phyloP scores from a whole-genome alignment of 1,140 invertebrate species.

The Drosophila serrata region DNA sequence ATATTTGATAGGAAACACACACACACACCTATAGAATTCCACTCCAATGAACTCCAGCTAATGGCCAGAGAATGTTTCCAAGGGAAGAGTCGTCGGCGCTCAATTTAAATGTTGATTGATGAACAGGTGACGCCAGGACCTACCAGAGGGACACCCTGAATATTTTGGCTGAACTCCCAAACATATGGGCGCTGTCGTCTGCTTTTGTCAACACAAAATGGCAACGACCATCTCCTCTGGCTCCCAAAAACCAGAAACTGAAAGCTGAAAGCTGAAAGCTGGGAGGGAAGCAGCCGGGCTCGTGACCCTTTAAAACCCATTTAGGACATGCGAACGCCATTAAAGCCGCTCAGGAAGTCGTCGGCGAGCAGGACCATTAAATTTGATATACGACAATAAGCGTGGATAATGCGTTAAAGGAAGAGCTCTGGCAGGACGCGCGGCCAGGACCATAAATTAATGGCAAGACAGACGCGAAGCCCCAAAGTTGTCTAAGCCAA shows the following conservation, averaged over 20 bases:
- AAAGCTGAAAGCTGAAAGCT: too few relatives aligned
- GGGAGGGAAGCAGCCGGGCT: neutral
- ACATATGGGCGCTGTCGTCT: constrained; percentile 30
- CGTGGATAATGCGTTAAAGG: constrained; percentile 67
- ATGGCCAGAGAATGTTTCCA: neutral
- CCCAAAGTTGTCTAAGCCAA: constrained; percentile 25
- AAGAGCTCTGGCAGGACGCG: constrained; percentile 13
- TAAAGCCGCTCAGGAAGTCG: constrained; percentile 65
- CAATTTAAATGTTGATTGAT: constrained; percentile 71
- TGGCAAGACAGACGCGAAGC: constrained; percentile 18
- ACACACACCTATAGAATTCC: neutral
- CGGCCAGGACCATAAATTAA: constrained; percentile 44
- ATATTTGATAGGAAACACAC: neutral
- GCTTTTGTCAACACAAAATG: constrained; percentile 20
- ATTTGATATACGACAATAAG: constrained; percentile 81
- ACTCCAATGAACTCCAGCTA: neutral
- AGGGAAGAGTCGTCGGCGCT: constrained; percentile 1
- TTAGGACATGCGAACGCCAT: constrained; percentile 43
- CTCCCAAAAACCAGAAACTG: too few relatives aligned
- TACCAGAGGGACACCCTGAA: neutral
- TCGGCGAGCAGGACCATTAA: constrained; percentile 68
- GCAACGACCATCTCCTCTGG: constrained; percentile 3
- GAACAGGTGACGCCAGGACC: constrained; percentile 18
- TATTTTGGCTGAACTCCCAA: constrained; percentile 12
- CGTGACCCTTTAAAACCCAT: constrained; percentile 40